A percentile compares a stretch with the other conserved stretches of the same genome.
Evolutionary conservation across 2,113 vertebrate species (phyloP).

Genomic region (Mormyrus iriodes): DNA sequence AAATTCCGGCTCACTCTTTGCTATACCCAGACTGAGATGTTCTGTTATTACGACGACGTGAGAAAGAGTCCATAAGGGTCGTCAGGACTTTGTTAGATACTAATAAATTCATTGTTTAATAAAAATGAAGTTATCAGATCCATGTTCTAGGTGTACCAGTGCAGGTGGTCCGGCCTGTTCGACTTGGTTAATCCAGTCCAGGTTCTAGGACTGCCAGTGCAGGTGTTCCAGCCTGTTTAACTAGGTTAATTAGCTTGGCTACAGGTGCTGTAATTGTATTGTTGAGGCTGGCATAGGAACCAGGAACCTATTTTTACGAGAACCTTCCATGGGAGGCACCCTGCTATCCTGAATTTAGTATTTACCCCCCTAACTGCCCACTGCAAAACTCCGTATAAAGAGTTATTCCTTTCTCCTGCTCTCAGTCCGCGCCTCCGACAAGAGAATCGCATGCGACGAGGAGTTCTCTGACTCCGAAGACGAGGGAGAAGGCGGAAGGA

Average conservation of each 20-base stretch:
- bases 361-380: not conserved
- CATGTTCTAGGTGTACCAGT: no score
- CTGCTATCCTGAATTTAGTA: not conserved
- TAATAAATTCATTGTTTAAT: not conserved
- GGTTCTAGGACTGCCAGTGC: no score
- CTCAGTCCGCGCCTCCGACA: constrained; percentile 84
- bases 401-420: constrained; percentile 1
- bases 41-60: not conserved
- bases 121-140: not conserved
- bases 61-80: no score
- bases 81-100: not conserved
- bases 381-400: not conserved
- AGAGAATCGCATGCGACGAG: constrained; percentile 87
- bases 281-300: not conserved
- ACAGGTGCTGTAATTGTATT: not conserved
- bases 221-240: no score
- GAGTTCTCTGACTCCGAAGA: constrained; percentile 93
- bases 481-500: constrained; percentile 82
- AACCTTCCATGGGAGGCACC: not conserved
- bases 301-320: not conserved
- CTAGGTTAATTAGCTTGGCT: not conserved
- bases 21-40: not conserved
- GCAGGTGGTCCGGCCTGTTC: no score
- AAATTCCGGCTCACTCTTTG: not conserved
- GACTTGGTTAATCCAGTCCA: no score